Conservation (phyloP, 2,888 invertebrate species). For the Aleiodes alternator region DNA sequence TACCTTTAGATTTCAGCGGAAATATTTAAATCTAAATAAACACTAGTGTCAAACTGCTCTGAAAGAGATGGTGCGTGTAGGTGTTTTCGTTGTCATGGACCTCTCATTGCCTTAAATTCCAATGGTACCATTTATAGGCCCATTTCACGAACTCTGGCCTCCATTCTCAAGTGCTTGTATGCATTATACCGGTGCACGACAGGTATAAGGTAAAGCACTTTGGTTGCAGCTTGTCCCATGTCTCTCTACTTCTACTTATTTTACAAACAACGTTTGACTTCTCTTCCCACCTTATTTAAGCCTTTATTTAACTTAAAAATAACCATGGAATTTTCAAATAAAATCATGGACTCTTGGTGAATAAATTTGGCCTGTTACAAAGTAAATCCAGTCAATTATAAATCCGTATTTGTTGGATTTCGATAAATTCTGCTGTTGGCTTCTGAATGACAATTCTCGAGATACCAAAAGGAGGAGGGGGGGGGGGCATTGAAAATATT, state of each 20-base stretch:
- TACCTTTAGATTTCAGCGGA: constrained; percentile 36
- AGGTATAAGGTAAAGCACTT: constrained; percentile 67
- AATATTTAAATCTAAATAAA: constrained; percentile 50
- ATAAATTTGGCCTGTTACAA: constrained; percentile 55
- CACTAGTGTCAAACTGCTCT: constrained; percentile 32
- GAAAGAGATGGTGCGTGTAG: constrained; percentile 43
- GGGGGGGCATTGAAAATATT: constrained; percentile 4
- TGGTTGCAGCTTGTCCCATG: constrained; percentile 58
- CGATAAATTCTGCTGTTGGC: constrained; percentile 21
- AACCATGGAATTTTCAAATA: constrained; percentile 59
- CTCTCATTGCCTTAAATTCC: constrained; percentile 58
- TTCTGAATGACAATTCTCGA: constrained; percentile 19
- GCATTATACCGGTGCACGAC: constrained; percentile 56
- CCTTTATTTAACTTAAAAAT: constrained; percentile 59
- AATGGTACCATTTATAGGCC: constrained; percentile 58
- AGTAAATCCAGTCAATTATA: constrained; percentile 60
- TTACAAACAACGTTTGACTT: constrained; percentile 50
- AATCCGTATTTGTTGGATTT: constrained; percentile 21
- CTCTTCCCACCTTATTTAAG: constrained; percentile 59
- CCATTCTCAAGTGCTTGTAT: constrained; percentile 52
- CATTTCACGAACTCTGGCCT: constrained; percentile 60
- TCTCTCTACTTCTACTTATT: constrained; percentile 57
- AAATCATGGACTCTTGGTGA: constrained; percentile 58
- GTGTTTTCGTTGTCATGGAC: constrained; percentile 47
- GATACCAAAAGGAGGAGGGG: not conserved